Evolutionary conservation across 2,888 invertebrate genomes (phyloP), one percentile per base, ranked within the genome.

Genomic region (Metopia argyrocephala): DNA sequence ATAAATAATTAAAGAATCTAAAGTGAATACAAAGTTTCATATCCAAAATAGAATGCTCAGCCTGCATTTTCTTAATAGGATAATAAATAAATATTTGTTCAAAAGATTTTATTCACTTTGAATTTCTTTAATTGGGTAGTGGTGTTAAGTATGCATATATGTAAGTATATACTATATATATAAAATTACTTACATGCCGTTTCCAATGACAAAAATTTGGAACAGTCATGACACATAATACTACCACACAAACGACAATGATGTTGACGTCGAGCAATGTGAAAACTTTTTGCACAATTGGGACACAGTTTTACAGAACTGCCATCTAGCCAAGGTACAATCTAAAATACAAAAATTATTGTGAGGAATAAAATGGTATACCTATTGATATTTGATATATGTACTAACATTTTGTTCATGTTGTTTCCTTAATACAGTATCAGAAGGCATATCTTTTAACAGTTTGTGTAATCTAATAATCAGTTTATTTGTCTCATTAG

Each of bases 191-290:
- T 91, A 96, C 96, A 92, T 83, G 97, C 98, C 89, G 94, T 93
- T 84, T 94, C 92, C 82, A 96, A 92, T 56, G 95, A 93, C 84
- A 98, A 91, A 90, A 97, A 98, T 85, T 94, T 91, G 0, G 98
- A 98, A 89, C 98, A 98, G 85, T 95, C 94, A 88, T 96, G 93
- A 89, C 98, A 98, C 93, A 98, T 95, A 79, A 98, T 94, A 74
- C 96, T 95, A 0, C 98, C 98, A 89, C 97, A 99, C 3, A 99
- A 92, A 81, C 98, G 92, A 88, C 99, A 99, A 91, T 99, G 99
- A 91, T 99, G 99, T 89, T 98, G 96, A 83, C 99, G 92, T 76
- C 97, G 92, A 0, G 97, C 94, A 75, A 98, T 91, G 86, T 95
- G 95, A 90, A 99, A 99, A 57, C 94, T 92, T 87, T 94, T 94